A percentile compares a stretch with the other conserved stretches of the same genome.
Conservation (phyloP, 2,797 vertebrate genomes). For the Eleutherodactylus coqui region DNA sequence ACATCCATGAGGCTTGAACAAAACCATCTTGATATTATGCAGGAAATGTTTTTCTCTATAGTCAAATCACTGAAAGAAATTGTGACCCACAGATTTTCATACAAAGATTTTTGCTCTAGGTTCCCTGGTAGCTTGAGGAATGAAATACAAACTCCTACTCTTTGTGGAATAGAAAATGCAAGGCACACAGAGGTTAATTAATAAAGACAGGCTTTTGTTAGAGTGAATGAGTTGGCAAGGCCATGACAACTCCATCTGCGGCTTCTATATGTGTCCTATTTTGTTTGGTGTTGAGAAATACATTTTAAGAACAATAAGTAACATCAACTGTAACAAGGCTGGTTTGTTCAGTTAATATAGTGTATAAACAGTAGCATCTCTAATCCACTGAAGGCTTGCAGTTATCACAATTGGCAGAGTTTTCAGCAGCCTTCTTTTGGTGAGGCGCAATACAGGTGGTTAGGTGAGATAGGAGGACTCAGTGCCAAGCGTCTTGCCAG, state of each 20-base stretch:
- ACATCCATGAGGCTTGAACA: not conserved
- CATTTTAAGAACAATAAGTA: constrained; percentile 69
- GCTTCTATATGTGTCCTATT: constrained; percentile 69
- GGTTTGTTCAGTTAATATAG: constrained; percentile 64
- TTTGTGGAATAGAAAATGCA: constrained; percentile 67
- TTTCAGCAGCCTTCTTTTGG: constrained; percentile 2
- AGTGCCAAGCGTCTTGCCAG: constrained; percentile 44
- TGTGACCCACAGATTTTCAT: constrained; percentile 55
- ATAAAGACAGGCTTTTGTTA: constrained; percentile 69
- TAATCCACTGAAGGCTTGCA: not conserved
- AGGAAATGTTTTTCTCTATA: constrained; percentile 51
- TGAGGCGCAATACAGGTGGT: constrained; percentile 47
- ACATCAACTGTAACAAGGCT: constrained; percentile 66
- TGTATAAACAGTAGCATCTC: constrained; percentile 31
- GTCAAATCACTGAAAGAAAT: constrained; percentile 36
- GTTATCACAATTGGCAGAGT: constrained; percentile 46
- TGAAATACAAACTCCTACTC: constrained; percentile 69
- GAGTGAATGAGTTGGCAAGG: constrained; percentile 65
- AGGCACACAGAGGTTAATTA: constrained; percentile 74
- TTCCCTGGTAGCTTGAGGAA: constrained; percentile 48
- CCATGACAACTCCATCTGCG: constrained; percentile 68
- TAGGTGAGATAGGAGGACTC: constrained; percentile 41
- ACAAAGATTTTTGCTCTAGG: constrained; percentile 65
- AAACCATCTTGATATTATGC: constrained; percentile 11
- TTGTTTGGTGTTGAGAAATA: constrained; percentile 35